Evolutionary conservation across 35 echinoderm and acorn worm species (phyloP), one percentile per base, ranked within the genome.

Genomic region (Apostichopus californicus): DNA sequence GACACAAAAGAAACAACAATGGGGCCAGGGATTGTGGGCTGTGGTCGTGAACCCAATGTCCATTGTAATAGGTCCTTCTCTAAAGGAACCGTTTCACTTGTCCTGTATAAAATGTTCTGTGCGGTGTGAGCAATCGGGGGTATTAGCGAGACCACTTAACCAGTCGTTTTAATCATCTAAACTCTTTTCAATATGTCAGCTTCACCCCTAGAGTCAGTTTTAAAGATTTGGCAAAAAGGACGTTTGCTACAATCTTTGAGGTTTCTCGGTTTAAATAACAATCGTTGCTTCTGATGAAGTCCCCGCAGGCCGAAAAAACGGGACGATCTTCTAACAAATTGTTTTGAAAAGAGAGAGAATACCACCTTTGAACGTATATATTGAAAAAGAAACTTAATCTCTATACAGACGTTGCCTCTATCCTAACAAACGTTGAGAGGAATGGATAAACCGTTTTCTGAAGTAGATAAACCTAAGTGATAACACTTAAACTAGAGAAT

Each of bases 191-290:
- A 7, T 55, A 15, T 83, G 80, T 83, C 80, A 83, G 80, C 80
- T 83, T 83, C 80, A 34, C 25, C 34, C 80, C 80, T 46, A 46
- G 25, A 83, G 80, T 83, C 80, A 83, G 80, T 83, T 83, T 83
- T 53, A 83, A 55, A 55, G 55, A 17, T 68, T 68, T 68, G 11
- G 64, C 7, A 0, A 68, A 18, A 68, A 68, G 18, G 18, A 68
- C 11, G 64, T 11, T 68, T 68, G 64, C 9, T 68, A 68, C 2
- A 68, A 68, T 68, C 64, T 46, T 11, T 68, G 64, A 68, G 64
- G 64, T 68, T 68, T 68, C 64, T 68, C 64, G 64, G 64, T 68
- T 68, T 68, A 11, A 68, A 68, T 68, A 68, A 68, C 64, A 68
- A 14, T 18, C 64, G 11, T 68, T 68, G 64, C 64, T 18, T 68